Conservation (phyloP, 1,140 invertebrate species). For the Dreissena polymorpha region DNA sequence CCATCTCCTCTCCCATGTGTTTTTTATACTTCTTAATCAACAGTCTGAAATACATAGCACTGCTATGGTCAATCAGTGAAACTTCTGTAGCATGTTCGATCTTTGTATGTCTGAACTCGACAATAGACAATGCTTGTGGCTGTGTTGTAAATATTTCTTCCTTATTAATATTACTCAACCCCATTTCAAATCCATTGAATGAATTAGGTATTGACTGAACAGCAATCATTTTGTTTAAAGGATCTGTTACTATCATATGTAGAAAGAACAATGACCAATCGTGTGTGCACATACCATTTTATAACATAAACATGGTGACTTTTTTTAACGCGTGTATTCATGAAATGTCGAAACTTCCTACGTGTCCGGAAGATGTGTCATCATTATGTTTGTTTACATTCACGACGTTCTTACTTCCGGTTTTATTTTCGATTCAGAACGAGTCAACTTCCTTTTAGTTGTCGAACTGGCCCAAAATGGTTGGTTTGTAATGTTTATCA, state of each 20-base stretch:
- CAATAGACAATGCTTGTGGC: not conserved
- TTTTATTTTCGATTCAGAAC: constrained; percentile 53
- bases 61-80: constrained; percentile 34
- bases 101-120: not conserved
- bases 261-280: too few species aligned
- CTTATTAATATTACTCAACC: constrained; percentile 6
- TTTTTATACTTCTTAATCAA: constrained; percentile 70
- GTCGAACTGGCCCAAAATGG: constrained; percentile 49
- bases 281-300: not conserved
- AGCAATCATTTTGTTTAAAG: constrained; percentile 17
- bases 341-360: constrained; percentile 57
- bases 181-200: too few species aligned
- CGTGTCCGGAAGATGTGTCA: constrained; percentile 62
- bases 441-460: constrained; percentile 52
- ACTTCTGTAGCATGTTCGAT: not conserved
- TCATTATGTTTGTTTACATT: constrained; percentile 38
- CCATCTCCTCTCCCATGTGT: constrained; percentile 58
- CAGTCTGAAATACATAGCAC: constrained; percentile 58
- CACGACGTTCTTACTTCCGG: constrained; percentile 39
- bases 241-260: too few species aligned
- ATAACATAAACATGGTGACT: constrained; percentile 2
- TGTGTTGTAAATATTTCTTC: constrained; percentile 31
- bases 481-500: constrained; percentile 13
- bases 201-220: constrained; percentile 29
- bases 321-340: constrained; percentile 29